Percentiles rank a stretch among this genome's conserved stretches.
These are phyloP conservation scores for Alces alces DNA, from an alignment of 2,113 vertebrate genomes.

Conservation along the genomic window DNA sequence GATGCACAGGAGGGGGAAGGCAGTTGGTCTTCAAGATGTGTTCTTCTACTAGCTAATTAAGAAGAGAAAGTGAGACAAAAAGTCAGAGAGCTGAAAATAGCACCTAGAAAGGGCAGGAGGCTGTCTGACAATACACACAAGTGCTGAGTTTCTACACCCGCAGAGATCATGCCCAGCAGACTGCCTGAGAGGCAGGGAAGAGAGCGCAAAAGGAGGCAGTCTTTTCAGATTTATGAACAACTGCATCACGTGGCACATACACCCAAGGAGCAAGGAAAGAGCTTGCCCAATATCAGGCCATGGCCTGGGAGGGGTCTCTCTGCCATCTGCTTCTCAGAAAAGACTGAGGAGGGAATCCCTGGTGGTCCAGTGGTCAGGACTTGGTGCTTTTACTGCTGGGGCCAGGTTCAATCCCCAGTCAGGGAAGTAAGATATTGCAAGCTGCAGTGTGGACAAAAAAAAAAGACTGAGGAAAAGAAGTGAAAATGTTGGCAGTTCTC, in stretches of 20 bases:
- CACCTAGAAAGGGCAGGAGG: background rate
- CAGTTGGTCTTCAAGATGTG: background rate
- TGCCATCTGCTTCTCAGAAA: background rate
- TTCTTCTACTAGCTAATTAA: constrained; percentile 35
- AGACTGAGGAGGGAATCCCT: background rate
- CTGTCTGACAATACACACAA: background rate
- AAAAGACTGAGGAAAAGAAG: background rate
- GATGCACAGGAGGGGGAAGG: background rate
- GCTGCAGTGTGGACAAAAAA: background rate
- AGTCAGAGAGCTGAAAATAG: constrained; percentile 26
- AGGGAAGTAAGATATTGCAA: background rate
- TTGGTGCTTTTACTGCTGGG: background rate
- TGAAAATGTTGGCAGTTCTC: background rate
- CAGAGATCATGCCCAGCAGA: background rate
- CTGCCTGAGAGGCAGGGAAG: background rate
- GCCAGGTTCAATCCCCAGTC: background rate
- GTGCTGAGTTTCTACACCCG: background rate
- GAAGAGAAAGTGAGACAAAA: background rate
- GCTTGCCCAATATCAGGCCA: background rate
- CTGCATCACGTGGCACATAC: background rate
- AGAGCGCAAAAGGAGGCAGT: background rate
- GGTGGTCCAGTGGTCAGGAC: background rate
- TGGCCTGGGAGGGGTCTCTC: background rate
- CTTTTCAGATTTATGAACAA: background rate
- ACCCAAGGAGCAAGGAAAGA: background rate